A percentile compares a stretch with the other conserved stretches of the same genome.
Conservation (phyloP, 1,140 invertebrate genomes). For the Papilio polyxenes region DNA sequence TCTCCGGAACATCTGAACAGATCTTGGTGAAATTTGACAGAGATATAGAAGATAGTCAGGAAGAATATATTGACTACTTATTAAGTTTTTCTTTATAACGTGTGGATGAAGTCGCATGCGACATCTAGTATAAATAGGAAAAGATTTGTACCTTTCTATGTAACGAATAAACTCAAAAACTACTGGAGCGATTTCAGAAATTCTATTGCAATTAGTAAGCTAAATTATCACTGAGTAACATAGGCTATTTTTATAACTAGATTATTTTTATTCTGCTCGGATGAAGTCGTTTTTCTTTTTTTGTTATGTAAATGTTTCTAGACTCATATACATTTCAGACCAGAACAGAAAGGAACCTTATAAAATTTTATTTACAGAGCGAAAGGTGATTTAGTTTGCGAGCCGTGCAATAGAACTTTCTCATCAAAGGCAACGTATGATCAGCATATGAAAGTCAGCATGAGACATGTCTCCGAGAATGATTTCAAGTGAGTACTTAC, state of each 20-base stretch:
- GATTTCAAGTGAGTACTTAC: slow-evolving; percentile 64
- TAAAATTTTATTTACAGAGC: slow-evolving; percentile 54
- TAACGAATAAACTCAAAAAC: too few species aligned
- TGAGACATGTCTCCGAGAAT: slow-evolving; percentile 66
- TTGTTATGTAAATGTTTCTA: too few species aligned
- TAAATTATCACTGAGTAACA: not conserved
- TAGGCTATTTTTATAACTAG: not conserved
- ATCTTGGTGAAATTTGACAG: too few species aligned
- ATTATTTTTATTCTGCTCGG: not conserved
- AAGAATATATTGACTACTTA: too few species aligned
- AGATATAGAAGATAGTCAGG: too few species aligned
- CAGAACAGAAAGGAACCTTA: not conserved
- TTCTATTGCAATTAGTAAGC: not conserved
- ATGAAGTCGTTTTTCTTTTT: not conserved
- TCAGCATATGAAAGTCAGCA: slow-evolving; percentile 70
- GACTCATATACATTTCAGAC: too few species aligned
- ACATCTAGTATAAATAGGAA: not conserved
- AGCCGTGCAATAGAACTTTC: slow-evolving; percentile 65
- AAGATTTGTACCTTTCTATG: too few species aligned
- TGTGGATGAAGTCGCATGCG: not conserved
- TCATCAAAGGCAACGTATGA: slow-evolving; percentile 70
- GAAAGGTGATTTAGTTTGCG: slow-evolving; percentile 62
- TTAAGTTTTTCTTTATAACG: not conserved
- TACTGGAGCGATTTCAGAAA: not conserved
- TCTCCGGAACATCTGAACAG: too few species aligned